phyloP scores from a whole-genome alignment of 2,113 vertebrate species.

The Canis aureus region DNA sequence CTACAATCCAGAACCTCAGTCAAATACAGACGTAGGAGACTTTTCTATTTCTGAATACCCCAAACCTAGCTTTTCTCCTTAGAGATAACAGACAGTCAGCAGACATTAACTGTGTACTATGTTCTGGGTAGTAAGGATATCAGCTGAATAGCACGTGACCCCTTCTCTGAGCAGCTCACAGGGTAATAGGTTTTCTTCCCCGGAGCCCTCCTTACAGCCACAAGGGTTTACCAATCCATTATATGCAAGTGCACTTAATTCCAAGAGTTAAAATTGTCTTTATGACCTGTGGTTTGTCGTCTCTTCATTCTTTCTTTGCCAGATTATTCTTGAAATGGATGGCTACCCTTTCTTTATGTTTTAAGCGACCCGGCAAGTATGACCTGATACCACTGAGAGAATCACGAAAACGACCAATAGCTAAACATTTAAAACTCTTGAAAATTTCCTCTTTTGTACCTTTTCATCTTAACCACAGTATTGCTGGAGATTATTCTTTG shows the following conservation, averaged over 20 bases:
- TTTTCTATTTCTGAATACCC: not conserved
- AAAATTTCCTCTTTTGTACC: not conserved
- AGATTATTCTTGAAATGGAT: conserved; percentile 6
- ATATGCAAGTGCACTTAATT: not conserved
- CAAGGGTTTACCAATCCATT: not conserved
- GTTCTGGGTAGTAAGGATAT: not conserved
- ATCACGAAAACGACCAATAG: not conserved
- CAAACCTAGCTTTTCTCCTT: not conserved
- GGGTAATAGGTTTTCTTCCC: not conserved
- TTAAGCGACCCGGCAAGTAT: not conserved
- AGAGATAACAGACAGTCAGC: not conserved
- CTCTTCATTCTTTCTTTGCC: not conserved
- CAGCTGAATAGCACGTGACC: not conserved
- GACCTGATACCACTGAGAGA: not conserved
- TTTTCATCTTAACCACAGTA: not conserved
- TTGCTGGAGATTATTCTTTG: not conserved
- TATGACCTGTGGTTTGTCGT: not conserved
- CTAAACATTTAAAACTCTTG: not conserved
- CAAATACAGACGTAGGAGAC: not conserved
- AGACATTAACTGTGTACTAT: not conserved
- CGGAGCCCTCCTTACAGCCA: not conserved
- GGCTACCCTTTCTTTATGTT: not conserved
- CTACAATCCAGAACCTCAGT: not conserved
- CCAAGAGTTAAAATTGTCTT: not conserved
- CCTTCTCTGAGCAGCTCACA: not conserved